These are phyloP conservation scores for Cataglyphis cursor DNA, from an alignment of 2,888 invertebrate genomes.

Conservation along the genomic window DNA sequence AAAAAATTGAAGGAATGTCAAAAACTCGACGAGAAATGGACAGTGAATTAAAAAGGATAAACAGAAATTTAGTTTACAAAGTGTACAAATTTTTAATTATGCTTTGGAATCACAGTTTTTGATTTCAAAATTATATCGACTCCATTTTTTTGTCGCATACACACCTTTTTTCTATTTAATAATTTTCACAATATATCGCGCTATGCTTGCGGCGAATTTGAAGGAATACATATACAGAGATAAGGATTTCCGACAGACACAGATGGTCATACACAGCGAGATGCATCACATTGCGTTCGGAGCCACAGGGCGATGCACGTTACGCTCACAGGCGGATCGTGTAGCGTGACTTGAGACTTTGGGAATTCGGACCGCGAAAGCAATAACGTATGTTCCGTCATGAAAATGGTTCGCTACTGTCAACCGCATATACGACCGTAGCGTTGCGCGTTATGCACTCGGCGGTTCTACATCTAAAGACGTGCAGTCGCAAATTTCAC, in stretches of 20 bases:
- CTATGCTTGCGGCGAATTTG: slow-evolving; percentile 7
- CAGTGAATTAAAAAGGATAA: neutral
- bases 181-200: neutral
- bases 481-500: slow-evolving; percentile 43
- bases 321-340: slow-evolving; percentile 57
- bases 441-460: slow-evolving; percentile 33
- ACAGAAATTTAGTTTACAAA: neutral
- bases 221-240: slow-evolving; percentile 14
- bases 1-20: neutral
- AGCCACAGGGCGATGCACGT: slow-evolving; percentile 21
- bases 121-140: neutral
- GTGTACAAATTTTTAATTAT: neutral
- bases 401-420: slow-evolving; percentile 51
- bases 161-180: neutral
- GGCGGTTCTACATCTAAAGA: slow-evolving; percentile 2
- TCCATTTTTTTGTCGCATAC: neutral
- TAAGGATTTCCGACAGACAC: slow-evolving; percentile 33
- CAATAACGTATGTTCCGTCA: slow-evolving; percentile 62
- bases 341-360: slow-evolving; percentile 64
- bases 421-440: slow-evolving; percentile 30
- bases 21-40: neutral
- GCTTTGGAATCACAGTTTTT: neutral
- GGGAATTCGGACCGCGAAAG: slow-evolving; percentile 68
- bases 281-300: slow-evolving; percentile 39
- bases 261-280: slow-evolving; percentile 26